Evolutionary conservation across 2,113 vertebrate species (phyloP).

Genomic region (Catharus minimus): DNA sequence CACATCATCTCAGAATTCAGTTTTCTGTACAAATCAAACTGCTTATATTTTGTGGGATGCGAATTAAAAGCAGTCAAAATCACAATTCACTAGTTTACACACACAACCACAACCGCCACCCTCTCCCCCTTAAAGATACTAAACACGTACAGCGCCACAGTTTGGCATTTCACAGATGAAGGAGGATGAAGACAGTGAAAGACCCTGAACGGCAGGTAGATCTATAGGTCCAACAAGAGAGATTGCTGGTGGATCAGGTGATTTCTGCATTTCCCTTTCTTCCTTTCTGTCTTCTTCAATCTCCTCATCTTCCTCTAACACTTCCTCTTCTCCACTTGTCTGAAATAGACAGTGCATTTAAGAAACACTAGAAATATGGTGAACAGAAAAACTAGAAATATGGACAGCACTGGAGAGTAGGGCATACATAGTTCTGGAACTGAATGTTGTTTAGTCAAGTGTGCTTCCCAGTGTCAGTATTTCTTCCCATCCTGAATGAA

Average conservation of each 20-base stretch:
- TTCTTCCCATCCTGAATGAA: neutral
- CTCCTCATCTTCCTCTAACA: constrained; percentile 79
- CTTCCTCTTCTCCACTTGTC: constrained; percentile 80
- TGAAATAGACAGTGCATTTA: constrained; percentile 36
- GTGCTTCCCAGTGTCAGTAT: neutral
- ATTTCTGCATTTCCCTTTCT: constrained; percentile 73
- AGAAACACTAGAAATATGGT: neutral
- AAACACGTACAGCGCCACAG: constrained; percentile 79
- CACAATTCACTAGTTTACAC: neutral
- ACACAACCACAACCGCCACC: too few relatives aligned
- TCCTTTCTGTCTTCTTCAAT: constrained; percentile 74
- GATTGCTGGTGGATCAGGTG: constrained; percentile 71
- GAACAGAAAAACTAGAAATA: neutral
- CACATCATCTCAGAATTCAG: neutral
- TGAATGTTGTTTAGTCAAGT: neutral
- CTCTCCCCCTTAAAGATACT: neutral
- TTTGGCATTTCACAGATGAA: constrained; percentile 84
- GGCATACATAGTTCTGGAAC: neutral
- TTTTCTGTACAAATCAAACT: neutral
- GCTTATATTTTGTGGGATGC: neutral
- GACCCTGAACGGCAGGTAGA: constrained; percentile 66
- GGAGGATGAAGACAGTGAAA: constrained; percentile 65
- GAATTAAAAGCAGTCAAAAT: neutral
- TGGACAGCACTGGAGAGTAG: neutral
- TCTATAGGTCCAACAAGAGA: constrained; percentile 62